Conservation (phyloP, 2,888 invertebrate species). For the Leptinotarsa tumamoca region DNA sequence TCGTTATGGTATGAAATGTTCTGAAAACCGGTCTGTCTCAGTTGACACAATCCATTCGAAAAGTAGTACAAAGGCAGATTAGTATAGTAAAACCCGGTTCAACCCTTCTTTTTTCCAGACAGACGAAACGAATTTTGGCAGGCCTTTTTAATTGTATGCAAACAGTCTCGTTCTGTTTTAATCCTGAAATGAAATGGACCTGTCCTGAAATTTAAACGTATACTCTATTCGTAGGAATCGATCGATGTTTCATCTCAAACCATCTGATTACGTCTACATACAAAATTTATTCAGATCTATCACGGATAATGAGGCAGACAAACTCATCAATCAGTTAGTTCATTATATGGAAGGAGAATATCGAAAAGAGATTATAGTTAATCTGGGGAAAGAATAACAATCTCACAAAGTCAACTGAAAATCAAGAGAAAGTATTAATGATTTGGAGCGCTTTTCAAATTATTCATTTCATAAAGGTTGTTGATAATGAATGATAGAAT, state of each 20-base stretch:
- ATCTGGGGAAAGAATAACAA: not conserved
- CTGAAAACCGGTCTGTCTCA: not conserved
- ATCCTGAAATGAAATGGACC: constrained; percentile 6
- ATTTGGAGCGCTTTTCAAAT: too few species aligned
- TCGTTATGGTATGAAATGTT: constrained; percentile 4
- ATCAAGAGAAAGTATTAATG: not conserved
- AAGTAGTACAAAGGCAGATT: constrained; percentile 16
- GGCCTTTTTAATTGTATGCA: constrained; percentile 8
- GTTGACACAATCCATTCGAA: constrained; percentile 18
- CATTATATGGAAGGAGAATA: not conserved
- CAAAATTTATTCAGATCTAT: not conserved
- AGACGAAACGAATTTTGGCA: constrained; percentile 5
- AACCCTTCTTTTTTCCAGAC: not conserved
- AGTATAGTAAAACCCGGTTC: not conserved
- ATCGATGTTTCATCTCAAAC: constrained; percentile 5
- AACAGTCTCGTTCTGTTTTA: constrained; percentile 11
- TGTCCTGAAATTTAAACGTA: not conserved
- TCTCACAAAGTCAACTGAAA: not conserved
- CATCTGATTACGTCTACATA: not conserved
- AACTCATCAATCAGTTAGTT: constrained; percentile 3
- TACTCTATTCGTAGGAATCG: not conserved
- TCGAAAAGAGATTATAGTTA: not conserved
- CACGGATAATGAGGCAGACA: not conserved
- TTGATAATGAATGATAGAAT: too few species aligned
- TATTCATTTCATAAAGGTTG: too few species aligned